Percentiles rank a stretch among this genome's conserved stretches.
phyloP scores from a whole-genome alignment of 2,797 vertebrate species.

The Eulemur mongoz region DNA sequence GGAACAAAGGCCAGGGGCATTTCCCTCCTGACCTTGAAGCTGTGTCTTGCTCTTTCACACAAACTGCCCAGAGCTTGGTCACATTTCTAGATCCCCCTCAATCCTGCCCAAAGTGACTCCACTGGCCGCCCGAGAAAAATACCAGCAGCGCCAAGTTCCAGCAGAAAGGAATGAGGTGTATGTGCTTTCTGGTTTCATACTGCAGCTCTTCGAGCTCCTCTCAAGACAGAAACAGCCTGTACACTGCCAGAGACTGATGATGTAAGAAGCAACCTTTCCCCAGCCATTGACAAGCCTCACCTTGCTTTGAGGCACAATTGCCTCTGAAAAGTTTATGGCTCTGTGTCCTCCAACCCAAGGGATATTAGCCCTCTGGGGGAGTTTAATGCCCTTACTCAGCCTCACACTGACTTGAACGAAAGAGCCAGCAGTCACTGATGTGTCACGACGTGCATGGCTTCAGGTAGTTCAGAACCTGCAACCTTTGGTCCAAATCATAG shows the following conservation, averaged over 20 bases:
- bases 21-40: background rate
- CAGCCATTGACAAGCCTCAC: background rate
- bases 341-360: background rate
- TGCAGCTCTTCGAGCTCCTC: background rate
- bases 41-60: background rate
- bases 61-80: background rate
- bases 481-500: background rate
- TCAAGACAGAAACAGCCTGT: background rate
- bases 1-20: background rate
- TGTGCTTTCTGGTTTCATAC: background rate
- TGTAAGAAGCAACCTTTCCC: constrained; percentile 32
- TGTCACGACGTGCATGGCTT: background rate
- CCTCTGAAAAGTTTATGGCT: background rate
- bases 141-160: background rate
- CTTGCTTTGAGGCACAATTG: background rate
- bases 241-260: background rate
- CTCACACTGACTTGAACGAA: background rate
- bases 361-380: background rate
- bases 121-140: background rate
- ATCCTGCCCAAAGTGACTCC: background rate
- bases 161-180: background rate
- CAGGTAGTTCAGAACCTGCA: background rate
- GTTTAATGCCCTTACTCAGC: background rate
- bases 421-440: background rate
- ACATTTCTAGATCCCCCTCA: background rate